Evolutionary conservation across 2,888 invertebrate genomes (phyloP).

Genomic region (Cephus runcator): DNA sequence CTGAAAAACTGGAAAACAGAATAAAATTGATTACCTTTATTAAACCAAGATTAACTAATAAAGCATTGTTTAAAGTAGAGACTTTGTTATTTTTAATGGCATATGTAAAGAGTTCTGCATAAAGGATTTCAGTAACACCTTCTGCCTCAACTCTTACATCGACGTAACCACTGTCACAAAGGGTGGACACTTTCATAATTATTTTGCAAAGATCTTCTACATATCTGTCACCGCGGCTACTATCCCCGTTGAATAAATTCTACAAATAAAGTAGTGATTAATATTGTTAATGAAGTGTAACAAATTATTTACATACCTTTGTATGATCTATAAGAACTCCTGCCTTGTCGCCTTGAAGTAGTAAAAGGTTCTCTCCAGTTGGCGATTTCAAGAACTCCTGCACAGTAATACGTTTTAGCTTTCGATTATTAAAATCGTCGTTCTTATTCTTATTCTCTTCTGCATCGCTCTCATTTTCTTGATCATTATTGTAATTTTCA

Average conservation of each 20-base stretch:
- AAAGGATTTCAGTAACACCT: constrained; percentile 67
- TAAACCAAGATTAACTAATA: constrained; percentile 75
- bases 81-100: constrained; percentile 66
- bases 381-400: constrained; percentile 67
- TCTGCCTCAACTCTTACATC: constrained; percentile 66
- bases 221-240: constrained; percentile 36
- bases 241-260: constrained; percentile 16
- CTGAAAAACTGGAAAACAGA: not conserved
- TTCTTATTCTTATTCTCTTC: constrained; percentile 51
- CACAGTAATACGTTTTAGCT: constrained; percentile 48
- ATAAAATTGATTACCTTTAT: constrained; percentile 73
- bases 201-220: constrained; percentile 63
- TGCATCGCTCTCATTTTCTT: constrained; percentile 49
- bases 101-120: constrained; percentile 68
- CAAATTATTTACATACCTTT: constrained; percentile 36
- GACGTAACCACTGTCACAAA: constrained; percentile 69
- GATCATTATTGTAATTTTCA: constrained; percentile 49
- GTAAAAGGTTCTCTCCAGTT: constrained; percentile 66
- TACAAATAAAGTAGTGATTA: not conserved
- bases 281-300: constrained; percentile 3
- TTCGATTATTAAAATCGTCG: constrained; percentile 27
- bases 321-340: constrained; percentile 46
- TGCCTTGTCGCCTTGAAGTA: constrained; percentile 61
- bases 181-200: constrained; percentile 69
- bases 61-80: constrained; percentile 72